Evolutionary conservation across 2,888 invertebrate species (phyloP).

Genomic region (Microctonus brassicae): DNA sequence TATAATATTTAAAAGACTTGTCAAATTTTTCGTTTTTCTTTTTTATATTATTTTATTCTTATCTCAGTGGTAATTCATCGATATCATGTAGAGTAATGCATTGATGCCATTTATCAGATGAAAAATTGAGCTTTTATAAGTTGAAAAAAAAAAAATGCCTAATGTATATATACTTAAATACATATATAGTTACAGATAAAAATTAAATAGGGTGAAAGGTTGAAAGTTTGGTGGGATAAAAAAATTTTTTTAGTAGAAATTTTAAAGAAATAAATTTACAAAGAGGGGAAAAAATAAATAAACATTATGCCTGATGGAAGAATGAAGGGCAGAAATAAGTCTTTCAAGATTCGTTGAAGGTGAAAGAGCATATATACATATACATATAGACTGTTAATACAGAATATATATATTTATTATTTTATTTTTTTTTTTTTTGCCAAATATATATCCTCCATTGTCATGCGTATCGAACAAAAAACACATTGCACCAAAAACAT

Average conservation of each 20-base stretch:
- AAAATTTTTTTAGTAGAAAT: not conserved
- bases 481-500: not conserved
- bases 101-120: not conserved
- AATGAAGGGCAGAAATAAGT: not conserved
- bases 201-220: not conserved
- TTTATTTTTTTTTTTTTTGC: not conserved
- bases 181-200: not conserved
- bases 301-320: not conserved
- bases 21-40: no score
- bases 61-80: not conserved
- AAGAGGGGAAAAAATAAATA: not conserved
- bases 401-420: not conserved
- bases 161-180: not conserved
- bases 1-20: no score
- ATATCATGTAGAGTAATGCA: not conserved
- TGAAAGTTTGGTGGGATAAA: not conserved
- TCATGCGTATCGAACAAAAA: not conserved
- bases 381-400: not conserved
- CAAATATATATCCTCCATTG: not conserved
- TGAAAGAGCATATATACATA: not conserved
- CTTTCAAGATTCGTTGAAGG: not conserved
- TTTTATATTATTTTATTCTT: not conserved
- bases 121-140: slow-evolving; percentile 5
- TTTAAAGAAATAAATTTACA: not conserved
- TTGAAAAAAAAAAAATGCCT: not conserved